Evolutionary conservation across 2,888 invertebrate species (phyloP), one percentile per base, ranked within the genome.

Genomic region (Scrobipalpa costella): DNA sequence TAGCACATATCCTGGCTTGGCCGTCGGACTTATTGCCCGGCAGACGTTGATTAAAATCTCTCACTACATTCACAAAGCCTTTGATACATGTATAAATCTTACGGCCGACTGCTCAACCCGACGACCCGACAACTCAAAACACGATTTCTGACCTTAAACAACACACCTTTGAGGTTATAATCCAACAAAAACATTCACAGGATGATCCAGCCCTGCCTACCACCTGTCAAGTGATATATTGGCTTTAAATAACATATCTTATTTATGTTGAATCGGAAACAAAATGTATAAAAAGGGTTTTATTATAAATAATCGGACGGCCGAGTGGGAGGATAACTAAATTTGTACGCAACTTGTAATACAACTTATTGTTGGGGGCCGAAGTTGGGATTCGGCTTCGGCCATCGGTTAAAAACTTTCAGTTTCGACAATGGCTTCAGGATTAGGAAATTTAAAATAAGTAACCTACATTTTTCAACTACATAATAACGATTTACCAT

Each of bases 141-240:
- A 74, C 73, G 62, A 86, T 76, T 76, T 65, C 65, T 64, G 68
- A 67, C 78, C 71, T 73, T 84, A 82, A 68, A 0, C 55, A 34
- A 1, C 13, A 33, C 34, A 34, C 34, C 55, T 55, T 55, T 55
- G 34, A 55, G 34, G 33, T 55, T 55, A 55, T 55, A 11, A 55
- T 55, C 34, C n/a, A 15, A 7, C 27, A 33, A 34, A 55, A 78
- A 83, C 81, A 80, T 68, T 71, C 66, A 40, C 73, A 73, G 66
- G 63, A 63, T 64, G 49, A 52, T 59, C 63, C 68, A 69, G 76
- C 73, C 76, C 80, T 83, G 80, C 85, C 84, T 89, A 91, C 91
- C 91, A 91, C 91, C 91, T 91, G 91, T 90, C 90, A 89, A 84
- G 91, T 91, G 90, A 91, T 89, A 90, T 91, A 91, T 89, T 87